Evolutionary conservation across 37 sponge, comb jelly and placozoan genomes (phyloP).

Genomic region (Mnemiopsis leidyi): DNA sequence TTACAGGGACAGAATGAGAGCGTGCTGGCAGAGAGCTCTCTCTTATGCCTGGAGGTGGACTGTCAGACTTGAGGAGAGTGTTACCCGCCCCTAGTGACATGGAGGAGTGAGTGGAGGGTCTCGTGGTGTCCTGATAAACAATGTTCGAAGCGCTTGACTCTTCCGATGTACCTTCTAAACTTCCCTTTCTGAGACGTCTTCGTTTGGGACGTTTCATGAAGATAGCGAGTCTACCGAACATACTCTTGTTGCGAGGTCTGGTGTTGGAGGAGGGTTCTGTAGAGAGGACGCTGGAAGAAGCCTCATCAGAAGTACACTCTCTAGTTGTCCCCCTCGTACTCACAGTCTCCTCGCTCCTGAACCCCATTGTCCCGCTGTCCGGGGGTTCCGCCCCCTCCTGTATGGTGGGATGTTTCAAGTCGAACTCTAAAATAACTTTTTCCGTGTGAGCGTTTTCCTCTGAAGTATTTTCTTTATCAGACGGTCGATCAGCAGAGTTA

Average conservation of each 20-base stretch:
- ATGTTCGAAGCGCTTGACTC: constrained; percentile 23
- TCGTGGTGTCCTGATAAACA: background rate
- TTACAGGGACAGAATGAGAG: background rate
- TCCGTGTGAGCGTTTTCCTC: no score
- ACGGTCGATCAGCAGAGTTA: no score
- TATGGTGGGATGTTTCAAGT: background rate
- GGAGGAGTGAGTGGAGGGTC: constrained; percentile 23
- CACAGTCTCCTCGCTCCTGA: background rate
- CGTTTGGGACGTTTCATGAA: constrained; percentile 50
- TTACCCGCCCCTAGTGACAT: background rate
- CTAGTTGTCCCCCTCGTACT: background rate
- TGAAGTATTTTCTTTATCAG: no score
- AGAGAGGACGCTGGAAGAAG: background rate
- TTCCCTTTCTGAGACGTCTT: constrained; percentile 10
- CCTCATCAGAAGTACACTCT: background rate
- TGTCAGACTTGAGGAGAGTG: background rate
- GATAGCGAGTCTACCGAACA: background rate
- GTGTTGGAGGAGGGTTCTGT: background rate
- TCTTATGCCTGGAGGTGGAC: background rate
- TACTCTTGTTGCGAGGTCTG: background rate
- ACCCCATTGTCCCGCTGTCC: background rate
- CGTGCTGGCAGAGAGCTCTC: background rate
- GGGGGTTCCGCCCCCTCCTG: background rate
- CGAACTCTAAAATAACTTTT: background rate
- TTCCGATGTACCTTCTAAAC: constrained; percentile 1